Percentiles rank a stretch among this genome's conserved stretches.
phyloP scores from a whole-genome alignment of 2,888 invertebrate species.

The Furcula furcula region DNA sequence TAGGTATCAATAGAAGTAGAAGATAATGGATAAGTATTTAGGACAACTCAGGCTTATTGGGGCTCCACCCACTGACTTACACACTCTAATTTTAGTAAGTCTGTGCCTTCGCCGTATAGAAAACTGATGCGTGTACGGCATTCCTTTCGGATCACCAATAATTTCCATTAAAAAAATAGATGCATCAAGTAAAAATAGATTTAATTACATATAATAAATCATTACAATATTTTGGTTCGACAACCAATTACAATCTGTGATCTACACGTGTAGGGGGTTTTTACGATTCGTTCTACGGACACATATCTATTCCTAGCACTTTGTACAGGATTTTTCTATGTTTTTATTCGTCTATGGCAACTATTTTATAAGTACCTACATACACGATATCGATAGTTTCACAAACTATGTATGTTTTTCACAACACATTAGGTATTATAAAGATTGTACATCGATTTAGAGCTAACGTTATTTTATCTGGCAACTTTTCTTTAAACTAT shows the following conservation, averaged over 20 bases:
- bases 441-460: slow-evolving; percentile 21
- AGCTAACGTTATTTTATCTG: too few relatives aligned
- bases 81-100: too few relatives aligned
- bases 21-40: too few relatives aligned
- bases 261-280: slow-evolving; percentile 42
- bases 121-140: too few relatives aligned
- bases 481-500: too few relatives aligned
- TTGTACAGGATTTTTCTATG: slow-evolving; percentile 31
- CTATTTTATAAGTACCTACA: slow-evolving; percentile 28
- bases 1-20: too few relatives aligned
- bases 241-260: slow-evolving; percentile 39
- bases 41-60: too few relatives aligned
- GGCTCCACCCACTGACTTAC: too few relatives aligned
- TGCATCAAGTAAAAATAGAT: slow-evolving; percentile 68
- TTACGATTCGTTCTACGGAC: slow-evolving; percentile 29
- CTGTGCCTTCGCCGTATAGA: too few relatives aligned
- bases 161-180: too few relatives aligned
- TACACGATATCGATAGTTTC: slow-evolving; percentile 26
- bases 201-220: slow-evolving; percentile 48
- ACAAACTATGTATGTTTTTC: slow-evolving; percentile 32
- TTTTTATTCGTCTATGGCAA: slow-evolving; percentile 26
- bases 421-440: slow-evolving; percentile 29
- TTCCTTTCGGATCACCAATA: too few relatives aligned
- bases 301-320: slow-evolving; percentile 44
- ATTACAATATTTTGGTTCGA: slow-evolving; percentile 50